Conservation (phyloP, 92 coral and sea anemone species). For the Siderastrea radians region DNA sequence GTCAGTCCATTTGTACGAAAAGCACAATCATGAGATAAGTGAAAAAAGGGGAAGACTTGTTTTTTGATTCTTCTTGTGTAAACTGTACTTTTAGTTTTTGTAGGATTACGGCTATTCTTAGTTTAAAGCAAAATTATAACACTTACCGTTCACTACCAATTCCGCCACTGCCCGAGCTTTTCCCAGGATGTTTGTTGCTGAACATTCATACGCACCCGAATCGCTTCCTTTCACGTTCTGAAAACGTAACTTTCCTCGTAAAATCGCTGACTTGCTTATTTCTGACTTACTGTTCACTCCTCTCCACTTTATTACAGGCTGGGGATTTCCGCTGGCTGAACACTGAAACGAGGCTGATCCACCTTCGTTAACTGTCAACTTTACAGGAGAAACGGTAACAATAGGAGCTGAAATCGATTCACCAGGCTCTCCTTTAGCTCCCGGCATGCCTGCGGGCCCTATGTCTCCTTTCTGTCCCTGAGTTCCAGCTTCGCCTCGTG, state of each 20-base stretch:
- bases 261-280: constrained; percentile 17
- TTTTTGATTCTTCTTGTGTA: no score
- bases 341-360: constrained; percentile 59
- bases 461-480: constrained; percentile 43
- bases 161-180: constrained; percentile 2
- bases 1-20: no score
- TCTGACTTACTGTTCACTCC: constrained; percentile 14
- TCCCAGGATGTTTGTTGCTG: constrained; percentile 68
- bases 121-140: not conserved
- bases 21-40: no score
- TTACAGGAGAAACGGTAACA: constrained; percentile 48
- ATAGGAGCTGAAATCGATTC: constrained; percentile 47
- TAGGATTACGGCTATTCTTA: no score
- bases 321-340: constrained; percentile 57
- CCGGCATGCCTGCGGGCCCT: constrained; percentile 60
- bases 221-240: constrained; percentile 33
- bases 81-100: no score
- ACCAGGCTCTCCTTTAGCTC: constrained; percentile 57
- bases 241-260: constrained; percentile 37
- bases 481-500: constrained; percentile 23
- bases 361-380: constrained; percentile 51
- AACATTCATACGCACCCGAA: constrained; percentile 59
- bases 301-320: constrained; percentile 55
- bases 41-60: no score
- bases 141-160: constrained; percentile 55